Percentiles rank a stretch among this genome's conserved stretches.
Evolutionary conservation across 2,888 invertebrate genomes (phyloP).

Genomic region (Parapristionchus giblindavisi): DNA sequence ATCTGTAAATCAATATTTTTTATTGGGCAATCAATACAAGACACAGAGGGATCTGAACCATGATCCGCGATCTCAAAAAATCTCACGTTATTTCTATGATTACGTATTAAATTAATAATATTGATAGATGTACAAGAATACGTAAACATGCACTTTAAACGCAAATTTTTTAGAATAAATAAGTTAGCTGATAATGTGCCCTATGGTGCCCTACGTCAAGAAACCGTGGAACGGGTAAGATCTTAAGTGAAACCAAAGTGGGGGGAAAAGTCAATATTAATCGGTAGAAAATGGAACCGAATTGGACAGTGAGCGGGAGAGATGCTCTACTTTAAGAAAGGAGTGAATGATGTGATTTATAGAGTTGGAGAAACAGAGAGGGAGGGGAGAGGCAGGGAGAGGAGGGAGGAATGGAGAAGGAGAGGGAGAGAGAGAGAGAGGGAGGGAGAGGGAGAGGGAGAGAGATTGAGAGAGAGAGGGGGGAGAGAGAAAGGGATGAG

Average conservation of each 20-base stretch:
- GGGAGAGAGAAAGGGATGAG: not conserved
- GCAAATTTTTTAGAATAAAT: too few relatives aligned
- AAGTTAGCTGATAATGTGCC: too few relatives aligned
- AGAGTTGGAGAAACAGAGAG: too few relatives aligned
- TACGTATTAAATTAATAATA: too few relatives aligned
- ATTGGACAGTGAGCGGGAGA: not conserved
- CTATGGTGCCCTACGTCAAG: too few relatives aligned
- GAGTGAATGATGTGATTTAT: too few relatives aligned
- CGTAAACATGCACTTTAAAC: too few relatives aligned
- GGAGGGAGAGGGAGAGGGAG: not conserved
- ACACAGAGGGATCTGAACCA: not conserved
- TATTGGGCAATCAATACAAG: not conserved
- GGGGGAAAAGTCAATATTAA: not conserved
- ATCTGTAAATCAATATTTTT: slow-evolving; percentile 24
- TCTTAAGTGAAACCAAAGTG: not conserved
- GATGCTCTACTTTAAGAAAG: not conserved
- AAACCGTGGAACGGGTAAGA: too few relatives aligned
- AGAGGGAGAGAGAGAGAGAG: slow-evolving; percentile 1
- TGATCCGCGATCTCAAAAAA: not conserved
- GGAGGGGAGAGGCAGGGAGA: not conserved
- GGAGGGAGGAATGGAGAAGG: not conserved
- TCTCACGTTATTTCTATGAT: too few relatives aligned
- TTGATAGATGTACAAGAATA: too few relatives aligned
- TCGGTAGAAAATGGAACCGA: not conserved
- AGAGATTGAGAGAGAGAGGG: not conserved